Percentiles rank a stretch among this genome's conserved stretches.
phyloP scores from a whole-genome alignment of 2,888 invertebrate species.

The Proisotoma minuta region DNA sequence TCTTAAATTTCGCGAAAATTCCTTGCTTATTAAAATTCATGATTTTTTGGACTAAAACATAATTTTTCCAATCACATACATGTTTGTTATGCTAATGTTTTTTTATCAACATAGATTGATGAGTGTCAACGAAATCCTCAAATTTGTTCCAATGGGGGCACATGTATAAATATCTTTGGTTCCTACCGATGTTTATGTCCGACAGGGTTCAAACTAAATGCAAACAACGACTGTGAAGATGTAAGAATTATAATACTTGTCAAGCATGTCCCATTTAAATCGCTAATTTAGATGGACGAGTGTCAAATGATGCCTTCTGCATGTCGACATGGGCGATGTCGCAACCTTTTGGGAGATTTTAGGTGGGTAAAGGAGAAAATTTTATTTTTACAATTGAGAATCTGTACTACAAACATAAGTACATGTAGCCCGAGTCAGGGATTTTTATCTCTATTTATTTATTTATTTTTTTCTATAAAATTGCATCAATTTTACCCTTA shows the following conservation, averaged over 20 bases:
- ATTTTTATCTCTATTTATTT: no score
- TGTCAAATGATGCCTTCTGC: conserved; percentile 65
- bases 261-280: background rate
- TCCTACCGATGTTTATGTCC: conserved; percentile 72
- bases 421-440: no score
- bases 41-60: no score
- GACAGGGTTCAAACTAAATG: conserved; percentile 69
- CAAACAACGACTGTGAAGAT: conserved; percentile 65
- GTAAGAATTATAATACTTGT: background rate
- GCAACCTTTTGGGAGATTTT: conserved; percentile 64
- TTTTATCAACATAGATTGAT: conserved; percentile 63
- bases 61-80: no score
- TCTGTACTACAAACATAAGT: no score
- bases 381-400: no score
- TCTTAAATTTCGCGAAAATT: no score
- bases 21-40: no score
- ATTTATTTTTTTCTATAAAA: no score
- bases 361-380: background rate
- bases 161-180: conserved; percentile 72
- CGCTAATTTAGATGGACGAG: conserved; percentile 61
- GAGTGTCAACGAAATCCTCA: conserved; percentile 58
- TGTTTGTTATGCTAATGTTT: no score
- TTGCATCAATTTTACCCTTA: no score
- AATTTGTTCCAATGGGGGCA: conserved; percentile 68
- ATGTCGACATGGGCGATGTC: conserved; percentile 78